Base-by-base conservation (phyloP, 2,113 vertebrate genomes). In the Percopsis transmontana region DNA sequence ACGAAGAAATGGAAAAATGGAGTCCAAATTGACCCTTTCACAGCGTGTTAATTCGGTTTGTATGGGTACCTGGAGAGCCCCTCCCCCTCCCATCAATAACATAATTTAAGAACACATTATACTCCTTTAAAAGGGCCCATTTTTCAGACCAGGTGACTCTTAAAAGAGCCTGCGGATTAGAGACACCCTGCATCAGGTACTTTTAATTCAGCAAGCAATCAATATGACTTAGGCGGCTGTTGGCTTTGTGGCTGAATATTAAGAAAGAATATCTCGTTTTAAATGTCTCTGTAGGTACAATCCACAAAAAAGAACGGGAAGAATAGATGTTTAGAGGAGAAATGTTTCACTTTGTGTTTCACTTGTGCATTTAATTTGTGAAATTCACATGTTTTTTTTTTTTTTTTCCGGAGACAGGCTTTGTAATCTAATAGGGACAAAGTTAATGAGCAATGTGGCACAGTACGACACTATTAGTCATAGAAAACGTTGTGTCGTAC, bases 121-220 rank as follows among this genome's bases (percentile, higher is more conserved):
- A 95, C 87, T 95, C 94, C 93, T 96, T 95, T 95, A 94, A 95
- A 94, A 93, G 91, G 91, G 88, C 93, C 95, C 94, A 95, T 97
- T 97, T 97, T 93, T 90, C 93, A 91, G 94, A 96, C 95, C 96
- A 97, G 95, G 96, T 98, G 95, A 97, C 94, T 96, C 96, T 94
- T 96, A 95, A 97, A 96, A 95, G 94, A 97, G 91, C 91, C 93
- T 90, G 91, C 85, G 92, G 95, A 93, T 93, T 93, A 91, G 90
- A 91, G 85, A 91, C 87, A 82, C 91, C 92, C 86, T 76, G 68
- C 91, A 90, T 94, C 92, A 91, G 90, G 90, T 92, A 88, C 89
- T 91, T 92, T 92, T 92, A 93, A 92, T 92, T 92, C 90, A 90
- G 77, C 80, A 62, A 70, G 62, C 79, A 78, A 91, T 93, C 91